Base-by-base conservation (phyloP, 1,140 invertebrate genomes). In the Drosophila carrolli region DNA sequence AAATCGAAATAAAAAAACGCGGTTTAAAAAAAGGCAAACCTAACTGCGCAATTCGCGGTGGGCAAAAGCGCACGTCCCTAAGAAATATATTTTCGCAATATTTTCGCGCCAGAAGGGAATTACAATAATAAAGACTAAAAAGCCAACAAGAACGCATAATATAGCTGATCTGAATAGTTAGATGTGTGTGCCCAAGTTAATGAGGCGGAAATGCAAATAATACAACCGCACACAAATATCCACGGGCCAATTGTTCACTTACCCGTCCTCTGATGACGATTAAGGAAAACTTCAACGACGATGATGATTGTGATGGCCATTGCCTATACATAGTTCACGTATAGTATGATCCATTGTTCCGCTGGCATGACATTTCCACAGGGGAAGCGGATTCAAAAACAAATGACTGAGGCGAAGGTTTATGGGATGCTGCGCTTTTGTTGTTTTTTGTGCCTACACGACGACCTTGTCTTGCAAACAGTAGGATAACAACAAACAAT, bases 191-290 rank as follows among this genome's bases (percentile, higher is more conserved):
- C 48, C 43, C 48, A 44, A 71, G 74, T 86, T 81, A 85, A 85
- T 85, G 82, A 85, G 75, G 78, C 75, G 82, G 78, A 85, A 85
- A 78, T 71, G 83, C 78, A 86, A 71, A 85, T 85, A 71, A 78
- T 38, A 68, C 48, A 57, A 10, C 23, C 35, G 35, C 40, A 32
- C 29, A 50, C 11, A 54, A 47, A 73, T 54, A 43, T 38, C 35
- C 66, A 48, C 44, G 68, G 66, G 40, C 82, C 81, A 85, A 85
- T 85, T 85, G 81, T 85, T 85, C 82, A 85, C 82, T 85, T 86
- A 81, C 48, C 32, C 51, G 73, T 46, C 35, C 66, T 48, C 46
- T 13, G 56, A 57, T 66, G 56, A 47, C 58, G 50, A 32, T 60
- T 58, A 62, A 63, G 43, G 32, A 65, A 59, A 75, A 62, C 54